phyloP scores from a whole-genome alignment of 2,797 vertebrate genomes.

The Margarornis squamiger region DNA sequence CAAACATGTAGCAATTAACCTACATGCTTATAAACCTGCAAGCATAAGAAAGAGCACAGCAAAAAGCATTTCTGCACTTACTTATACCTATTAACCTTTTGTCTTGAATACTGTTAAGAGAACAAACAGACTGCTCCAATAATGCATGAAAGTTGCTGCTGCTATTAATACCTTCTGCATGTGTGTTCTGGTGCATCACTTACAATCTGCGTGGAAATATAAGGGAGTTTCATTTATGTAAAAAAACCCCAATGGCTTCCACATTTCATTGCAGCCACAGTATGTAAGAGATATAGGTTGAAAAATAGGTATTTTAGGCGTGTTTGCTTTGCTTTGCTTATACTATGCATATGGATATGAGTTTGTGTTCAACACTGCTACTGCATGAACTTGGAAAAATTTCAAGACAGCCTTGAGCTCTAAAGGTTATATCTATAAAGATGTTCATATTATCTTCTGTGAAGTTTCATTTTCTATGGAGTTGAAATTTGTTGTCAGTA shows the following conservation, averaged over 20 bases:
- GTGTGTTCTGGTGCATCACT: neutral
- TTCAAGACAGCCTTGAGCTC: neutral
- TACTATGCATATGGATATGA: neutral
- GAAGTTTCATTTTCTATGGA: neutral
- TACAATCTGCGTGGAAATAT: neutral
- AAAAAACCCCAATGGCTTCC: neutral
- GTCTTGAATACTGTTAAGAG: neutral
- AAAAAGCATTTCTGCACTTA: neutral
- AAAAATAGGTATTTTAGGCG: neutral
- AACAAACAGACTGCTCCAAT: neutral
- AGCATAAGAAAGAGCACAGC: neutral
- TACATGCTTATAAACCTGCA: neutral
- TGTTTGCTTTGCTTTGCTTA: neutral
- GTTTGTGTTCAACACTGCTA: neutral
- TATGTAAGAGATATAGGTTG: neutral
- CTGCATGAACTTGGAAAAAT: neutral
- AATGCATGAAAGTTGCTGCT: neutral
- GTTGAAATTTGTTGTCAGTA: neutral
- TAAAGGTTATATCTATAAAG: neutral
- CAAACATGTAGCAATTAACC: neutral
- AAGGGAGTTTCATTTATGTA: neutral
- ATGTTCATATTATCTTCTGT: neutral
- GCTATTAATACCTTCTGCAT: neutral
- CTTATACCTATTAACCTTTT: neutral
- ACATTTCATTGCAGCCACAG: neutral